These are phyloP conservation scores for Sitta carolinensis DNA, from an alignment of 2,797 vertebrate genomes.

Conservation along the genomic window DNA sequence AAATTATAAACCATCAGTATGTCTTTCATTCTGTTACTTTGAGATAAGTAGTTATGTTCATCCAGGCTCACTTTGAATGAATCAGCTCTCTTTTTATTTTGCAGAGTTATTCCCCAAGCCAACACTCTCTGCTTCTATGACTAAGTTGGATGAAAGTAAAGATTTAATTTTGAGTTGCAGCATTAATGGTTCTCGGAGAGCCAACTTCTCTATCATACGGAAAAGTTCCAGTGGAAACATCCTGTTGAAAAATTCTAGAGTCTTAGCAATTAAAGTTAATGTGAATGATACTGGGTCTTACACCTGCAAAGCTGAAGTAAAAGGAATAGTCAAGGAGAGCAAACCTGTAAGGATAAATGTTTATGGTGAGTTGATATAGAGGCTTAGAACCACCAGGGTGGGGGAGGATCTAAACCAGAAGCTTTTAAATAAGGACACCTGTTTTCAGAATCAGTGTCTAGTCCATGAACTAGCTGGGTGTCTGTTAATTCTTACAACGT, in stretches of 20 bases:
- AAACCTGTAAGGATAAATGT: constrained; percentile 55
- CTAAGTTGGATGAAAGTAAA: constrained; percentile 64
- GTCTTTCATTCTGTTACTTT: background rate
- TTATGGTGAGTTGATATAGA: constrained; percentile 74
- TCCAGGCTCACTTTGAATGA: background rate
- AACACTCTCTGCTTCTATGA: constrained; percentile 23
- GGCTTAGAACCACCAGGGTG: background rate
- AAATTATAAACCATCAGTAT: background rate
- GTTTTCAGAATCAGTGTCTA: background rate
- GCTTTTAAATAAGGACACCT: background rate
- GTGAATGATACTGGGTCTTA: constrained; percentile 70
- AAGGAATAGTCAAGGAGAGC: constrained; percentile 75
- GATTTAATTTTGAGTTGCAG: constrained; percentile 59
- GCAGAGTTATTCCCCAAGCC: constrained; percentile 79
- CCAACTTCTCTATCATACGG: constrained; percentile 65
- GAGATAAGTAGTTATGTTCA: background rate
- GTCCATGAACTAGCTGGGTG: background rate
- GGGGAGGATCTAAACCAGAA: background rate
- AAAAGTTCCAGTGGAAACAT: background rate
- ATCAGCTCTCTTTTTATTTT: constrained; percentile 7
- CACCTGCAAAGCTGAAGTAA: constrained; percentile 66
- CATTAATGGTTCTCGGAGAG: background rate
- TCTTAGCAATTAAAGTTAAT: constrained; percentile 21
- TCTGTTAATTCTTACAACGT: background rate
- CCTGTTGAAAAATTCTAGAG: background rate